These are phyloP conservation scores for Taphrorychus bicolor DNA, from an alignment of 2,888 invertebrate species.

Conservation along the genomic window DNA sequence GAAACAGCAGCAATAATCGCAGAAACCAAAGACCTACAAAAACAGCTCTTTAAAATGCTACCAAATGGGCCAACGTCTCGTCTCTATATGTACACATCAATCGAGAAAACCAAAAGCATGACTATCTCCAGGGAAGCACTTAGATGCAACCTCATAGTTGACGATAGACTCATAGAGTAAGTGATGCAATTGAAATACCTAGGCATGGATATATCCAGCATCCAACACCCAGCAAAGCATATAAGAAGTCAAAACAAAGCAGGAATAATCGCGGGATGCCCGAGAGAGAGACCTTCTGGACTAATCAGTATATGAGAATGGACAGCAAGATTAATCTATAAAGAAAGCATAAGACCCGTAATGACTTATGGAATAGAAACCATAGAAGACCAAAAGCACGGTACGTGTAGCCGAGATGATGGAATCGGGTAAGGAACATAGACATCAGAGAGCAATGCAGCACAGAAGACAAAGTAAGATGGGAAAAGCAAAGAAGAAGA, in stretches of 20 bases:
- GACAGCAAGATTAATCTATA: not conserved
- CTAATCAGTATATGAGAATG: not conserved
- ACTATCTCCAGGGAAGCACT: not conserved
- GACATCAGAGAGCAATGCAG: no score
- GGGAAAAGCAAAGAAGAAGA: not conserved
- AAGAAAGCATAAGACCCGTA: not conserved
- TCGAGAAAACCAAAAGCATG: slow-evolving; percentile 2
- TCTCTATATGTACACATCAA: not conserved
- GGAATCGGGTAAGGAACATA: no score
- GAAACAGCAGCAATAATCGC: slow-evolving; percentile 1
- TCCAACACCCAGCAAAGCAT: not conserved
- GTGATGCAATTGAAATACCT: not conserved
- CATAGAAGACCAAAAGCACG: no score
- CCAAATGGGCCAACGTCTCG: not conserved
- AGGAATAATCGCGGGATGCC: not conserved
- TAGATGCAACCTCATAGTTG: not conserved
- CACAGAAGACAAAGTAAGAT: not conserved
- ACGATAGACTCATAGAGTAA: not conserved
- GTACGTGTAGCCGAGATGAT: no score
- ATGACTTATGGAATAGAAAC: not conserved
- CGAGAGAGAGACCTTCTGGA: not conserved
- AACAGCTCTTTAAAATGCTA: slow-evolving; percentile 9
- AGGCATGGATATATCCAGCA: not conserved
- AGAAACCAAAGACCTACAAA: slow-evolving; percentile 6
- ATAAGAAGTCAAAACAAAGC: slow-evolving; percentile 1